Conservation (phyloP, 2,888 invertebrate species). For the Zaprionus lineosus region DNA sequence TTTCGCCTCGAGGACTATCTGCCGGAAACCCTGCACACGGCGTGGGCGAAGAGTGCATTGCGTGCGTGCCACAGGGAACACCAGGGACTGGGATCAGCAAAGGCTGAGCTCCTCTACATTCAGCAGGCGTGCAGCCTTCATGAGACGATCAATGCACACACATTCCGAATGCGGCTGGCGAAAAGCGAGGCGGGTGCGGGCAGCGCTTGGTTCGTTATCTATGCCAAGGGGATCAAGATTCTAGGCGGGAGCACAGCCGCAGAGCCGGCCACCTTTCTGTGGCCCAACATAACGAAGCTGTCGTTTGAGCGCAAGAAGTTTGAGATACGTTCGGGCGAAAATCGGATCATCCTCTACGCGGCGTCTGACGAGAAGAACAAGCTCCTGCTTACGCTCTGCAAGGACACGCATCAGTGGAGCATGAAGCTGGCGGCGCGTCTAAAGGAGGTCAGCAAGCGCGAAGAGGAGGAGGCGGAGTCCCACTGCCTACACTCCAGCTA, state of each 20-base stretch:
- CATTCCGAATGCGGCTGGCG: conserved; percentile 90
- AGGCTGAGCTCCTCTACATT: conserved; percentile 94
- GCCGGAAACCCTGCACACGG: conserved; percentile 86
- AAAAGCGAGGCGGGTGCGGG: conserved; percentile 90
- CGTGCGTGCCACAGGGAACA: conserved; percentile 92
- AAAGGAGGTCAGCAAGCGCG: conserved; percentile 90
- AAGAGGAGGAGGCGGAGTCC: conserved; percentile 94
- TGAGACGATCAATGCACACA: conserved; percentile 95
- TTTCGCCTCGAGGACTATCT: conserved; percentile 94
- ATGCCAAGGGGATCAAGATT: conserved; percentile 95
- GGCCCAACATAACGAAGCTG: conserved; percentile 97
- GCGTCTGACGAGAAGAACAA: conserved; percentile 97
- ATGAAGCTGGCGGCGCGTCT: conserved; percentile 94
- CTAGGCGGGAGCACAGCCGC: conserved; percentile 84
- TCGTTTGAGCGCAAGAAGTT: conserved; percentile 99
- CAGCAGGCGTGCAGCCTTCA: conserved; percentile 92
- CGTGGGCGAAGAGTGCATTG: conserved; percentile 84
- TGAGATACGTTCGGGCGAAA: conserved; percentile 95
- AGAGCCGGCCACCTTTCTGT: conserved; percentile 92
- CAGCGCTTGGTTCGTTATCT: conserved; percentile 94
- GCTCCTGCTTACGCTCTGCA: conserved; percentile 92
- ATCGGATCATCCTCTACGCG: conserved; percentile 94
- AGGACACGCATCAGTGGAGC: conserved; percentile 97
- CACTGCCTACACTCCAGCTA: conserved; percentile 88
- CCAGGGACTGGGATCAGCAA: conserved; percentile 88